Base-by-base conservation (phyloP, 2,113 vertebrate genomes). In the Genyomyrus donnyi region DNA sequence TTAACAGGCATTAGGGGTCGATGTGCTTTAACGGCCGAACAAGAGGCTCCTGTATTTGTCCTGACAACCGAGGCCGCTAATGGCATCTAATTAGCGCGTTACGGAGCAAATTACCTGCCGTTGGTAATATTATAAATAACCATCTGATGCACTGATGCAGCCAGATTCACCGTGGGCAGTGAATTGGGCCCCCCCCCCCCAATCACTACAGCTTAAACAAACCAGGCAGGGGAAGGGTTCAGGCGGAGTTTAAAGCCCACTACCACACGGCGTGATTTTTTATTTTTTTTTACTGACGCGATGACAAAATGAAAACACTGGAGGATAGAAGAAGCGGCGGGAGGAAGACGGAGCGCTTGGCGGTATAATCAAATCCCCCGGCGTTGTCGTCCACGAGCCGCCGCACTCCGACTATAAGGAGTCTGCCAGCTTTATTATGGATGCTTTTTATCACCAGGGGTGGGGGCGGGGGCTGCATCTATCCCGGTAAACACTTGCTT, bases 61-160 rank as follows among this genome's bases (percentile, higher is more conserved):
- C 85, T 10, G 49, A 87, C 50, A 87, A 19, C 13, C 31, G 7
- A 10, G n/a, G 13, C 2, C 2, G 85, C 27, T 87, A 87, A 87
- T 87, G 85, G 50, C 19, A 53, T 56, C 85, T 53, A 87, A 87
- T 87, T 53, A 87, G 31, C 85, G 2, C 2, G 7, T 9, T 53
- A 35, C 21, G 17, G 50, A 87, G 85, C 85, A 53, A 87, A 87
- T 87, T 87, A 87, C n/a, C 85, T 52, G 85, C 39, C 27, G 19
- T 86, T 50, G n/a, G 24, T 86, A 49, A 86, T 87, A 56, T 87
- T 53, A 52, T 53, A 87, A 87, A 53, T 53, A 53, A 80, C 50
- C 49, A 31, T 19, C 10, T n/a, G 45, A 24, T 10, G 45, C 83
- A 85, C 10, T n/a, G 45, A 24, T 10, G 45, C 83, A 85, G 83